Evolutionary conservation across 1,140 invertebrate genomes (phyloP), one percentile per base, ranked within the genome.

Genomic region (Cepaea nemoralis): DNA sequence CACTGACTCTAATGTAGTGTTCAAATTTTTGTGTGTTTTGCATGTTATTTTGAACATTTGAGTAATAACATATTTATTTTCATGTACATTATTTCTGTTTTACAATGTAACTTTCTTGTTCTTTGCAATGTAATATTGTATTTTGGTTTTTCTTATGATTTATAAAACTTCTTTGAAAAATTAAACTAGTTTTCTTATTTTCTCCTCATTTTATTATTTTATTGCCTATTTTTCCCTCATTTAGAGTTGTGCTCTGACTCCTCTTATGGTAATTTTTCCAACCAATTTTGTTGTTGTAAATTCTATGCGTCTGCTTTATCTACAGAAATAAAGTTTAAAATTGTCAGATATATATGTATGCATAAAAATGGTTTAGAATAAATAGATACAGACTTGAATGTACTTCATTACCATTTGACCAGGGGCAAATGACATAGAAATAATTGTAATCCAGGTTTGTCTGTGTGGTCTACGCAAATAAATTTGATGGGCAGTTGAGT

Each of bases 221-320:
- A 27, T 66, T 66, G 2, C 37, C 22, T 55, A 39, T 55, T 39
- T 80, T 80, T 6, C n/a, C 37, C 42, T 69, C 40, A 69, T 80
- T 73, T 80, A 80, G 78, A 80, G 69, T 69, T 80, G 67, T 80
- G 78, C 67, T 80, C 67, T 80, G 67, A 55, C 27, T 55, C 78
- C 78, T 73, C 78, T 80, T 73, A 35, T 80, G 78, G 78, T 80
- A 80, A 80, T 39, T 77, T 77, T 39, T 40, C 37, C 40, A 24
- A 39, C 31, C 24, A 42, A 42, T 22, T 45, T 74, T 74, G 71
- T 48, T 74, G 71, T 74, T 74, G 71, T 74, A 33, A 24, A 2
- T 74, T 12, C 42, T 5, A 42, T 70, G 35, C 35, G 8, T 33
- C 35, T 42, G n/a, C 39, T 16, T 19, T 35, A 70, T 70, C 40